Evolutionary conservation across 1,140 invertebrate species (phyloP).

Genomic region (Drosophila gunungcola): DNA sequence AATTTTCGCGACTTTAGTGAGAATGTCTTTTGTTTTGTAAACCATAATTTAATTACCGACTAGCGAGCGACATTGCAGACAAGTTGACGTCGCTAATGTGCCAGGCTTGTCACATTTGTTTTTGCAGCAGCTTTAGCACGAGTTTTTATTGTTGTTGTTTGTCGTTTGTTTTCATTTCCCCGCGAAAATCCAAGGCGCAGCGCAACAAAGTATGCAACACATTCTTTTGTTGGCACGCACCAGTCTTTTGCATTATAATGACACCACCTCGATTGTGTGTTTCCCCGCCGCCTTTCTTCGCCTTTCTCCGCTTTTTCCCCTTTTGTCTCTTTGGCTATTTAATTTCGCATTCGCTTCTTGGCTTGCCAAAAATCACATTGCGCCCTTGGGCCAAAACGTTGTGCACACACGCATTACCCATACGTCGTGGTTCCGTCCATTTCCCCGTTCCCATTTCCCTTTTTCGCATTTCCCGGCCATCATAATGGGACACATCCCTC

Average conservation of each 20-base stretch:
- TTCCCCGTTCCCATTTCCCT: conserved; percentile 2
- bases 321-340: conserved; percentile 46
- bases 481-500: conserved; percentile 18
- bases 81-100: conserved; percentile 53
- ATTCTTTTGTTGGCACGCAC: conserved; percentile 55
- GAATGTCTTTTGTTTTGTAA: conserved; percentile 1
- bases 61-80: conserved; percentile 40
- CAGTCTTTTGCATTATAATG: conserved; percentile 47
- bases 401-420: conserved; percentile 61
- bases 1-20: conserved; percentile 13
- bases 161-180: conserved; percentile 19
- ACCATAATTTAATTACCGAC: conserved; percentile 59
- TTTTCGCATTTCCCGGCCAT: conserved; percentile 12
- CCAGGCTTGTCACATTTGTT: conserved; percentile 42
- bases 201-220: conserved; percentile 71
- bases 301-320: neutral
- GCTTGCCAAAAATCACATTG: conserved; percentile 52
- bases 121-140: conserved; percentile 16
- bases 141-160: conserved; percentile 13
- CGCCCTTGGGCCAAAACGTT: conserved; percentile 57
- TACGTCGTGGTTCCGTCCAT: conserved; percentile 30
- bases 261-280: neutral
- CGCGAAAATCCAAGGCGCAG: conserved; percentile 36
- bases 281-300: neutral
- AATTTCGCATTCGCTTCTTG: conserved; percentile 64